phyloP scores from a whole-genome alignment of 1,140 invertebrate species.

The Ctenoplectra terminalis region DNA sequence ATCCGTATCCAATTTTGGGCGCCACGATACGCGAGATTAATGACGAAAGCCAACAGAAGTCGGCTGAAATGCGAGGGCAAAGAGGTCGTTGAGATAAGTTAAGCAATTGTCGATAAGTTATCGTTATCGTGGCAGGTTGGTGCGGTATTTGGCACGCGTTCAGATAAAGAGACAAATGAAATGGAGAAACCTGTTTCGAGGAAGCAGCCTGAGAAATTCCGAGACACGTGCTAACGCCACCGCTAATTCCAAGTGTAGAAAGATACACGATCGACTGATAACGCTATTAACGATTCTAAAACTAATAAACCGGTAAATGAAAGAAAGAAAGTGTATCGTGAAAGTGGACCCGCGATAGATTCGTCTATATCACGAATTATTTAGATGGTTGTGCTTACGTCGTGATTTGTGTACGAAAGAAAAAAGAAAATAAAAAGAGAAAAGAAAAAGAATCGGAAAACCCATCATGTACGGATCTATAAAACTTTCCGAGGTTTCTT shows the following conservation, averaged over 20 bases:
- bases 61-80: constrained; percentile 61
- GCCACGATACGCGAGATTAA: constrained; percentile 40
- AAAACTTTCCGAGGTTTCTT: background rate
- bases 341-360: background rate
- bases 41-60: constrained; percentile 26
- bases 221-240: background rate
- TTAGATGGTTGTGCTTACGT: background rate
- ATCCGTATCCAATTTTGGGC: constrained; percentile 10
- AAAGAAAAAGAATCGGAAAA: background rate
- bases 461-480: too few species aligned
- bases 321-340: constrained; percentile 30
- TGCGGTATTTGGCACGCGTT: constrained; percentile 63
- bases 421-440: too few species aligned
- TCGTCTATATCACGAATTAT: background rate
- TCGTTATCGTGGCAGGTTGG: constrained; percentile 63
- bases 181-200: constrained; percentile 22
- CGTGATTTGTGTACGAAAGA: background rate
- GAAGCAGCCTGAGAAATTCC: background rate
- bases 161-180: constrained; percentile 65
- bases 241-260: background rate
- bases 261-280: background rate
- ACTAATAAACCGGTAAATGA: background rate
- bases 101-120: constrained; percentile 71
- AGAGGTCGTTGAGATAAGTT: constrained; percentile 70
- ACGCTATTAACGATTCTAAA: background rate